Evolutionary conservation across 1,140 invertebrate genomes (phyloP), one percentile per base, ranked within the genome.

Genomic region (Sitodiplosis mosellana): DNA sequence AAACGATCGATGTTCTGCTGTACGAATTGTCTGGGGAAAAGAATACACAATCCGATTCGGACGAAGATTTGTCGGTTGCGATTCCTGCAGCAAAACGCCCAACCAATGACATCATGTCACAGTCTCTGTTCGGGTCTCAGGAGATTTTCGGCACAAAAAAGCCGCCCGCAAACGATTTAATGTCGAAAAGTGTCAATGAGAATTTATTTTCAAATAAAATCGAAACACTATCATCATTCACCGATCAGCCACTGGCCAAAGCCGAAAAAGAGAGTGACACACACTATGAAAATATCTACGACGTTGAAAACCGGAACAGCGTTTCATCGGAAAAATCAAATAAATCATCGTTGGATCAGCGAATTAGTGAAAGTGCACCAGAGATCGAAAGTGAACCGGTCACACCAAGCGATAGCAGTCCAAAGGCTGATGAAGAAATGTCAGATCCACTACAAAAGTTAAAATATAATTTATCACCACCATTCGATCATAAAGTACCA

Each of bases 161-260:
- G 34, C 56, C 50, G n/a, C 51, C 51, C 22, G 51, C 49, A 6
- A 56, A 71, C 46, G 70, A 75, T 56, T 61, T 70, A 46, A 75
- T 75, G 72, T 74, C 72, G 1, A 68, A 70, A 48, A 74, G 72
- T 45, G 71, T 75, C 6, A 75, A 75, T 53, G 73, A 75, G 51
- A 74, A 75, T 53, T 67, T 74, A 54, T 72, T 75, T 52, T 73
- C 67, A 44, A 70, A 61, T 17, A 56, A 56, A 33, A 59, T 64
- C 48, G 59, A 65, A 52, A 48, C 56, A 17, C 54, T 51, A 42
- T 53, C 36, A 42, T 53, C 36, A 50, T 11, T 27, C 34, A 34
- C 2, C 3, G 18, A 36, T 43, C n/a, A 37, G 10, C 22, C 41
- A 21, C 47, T 43, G 15, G 55, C 55, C 6, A 63, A 64, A 59